Base-by-base conservation (phyloP, 2,888 invertebrate genomes). In the Steinernema carpocapsae region DNA sequence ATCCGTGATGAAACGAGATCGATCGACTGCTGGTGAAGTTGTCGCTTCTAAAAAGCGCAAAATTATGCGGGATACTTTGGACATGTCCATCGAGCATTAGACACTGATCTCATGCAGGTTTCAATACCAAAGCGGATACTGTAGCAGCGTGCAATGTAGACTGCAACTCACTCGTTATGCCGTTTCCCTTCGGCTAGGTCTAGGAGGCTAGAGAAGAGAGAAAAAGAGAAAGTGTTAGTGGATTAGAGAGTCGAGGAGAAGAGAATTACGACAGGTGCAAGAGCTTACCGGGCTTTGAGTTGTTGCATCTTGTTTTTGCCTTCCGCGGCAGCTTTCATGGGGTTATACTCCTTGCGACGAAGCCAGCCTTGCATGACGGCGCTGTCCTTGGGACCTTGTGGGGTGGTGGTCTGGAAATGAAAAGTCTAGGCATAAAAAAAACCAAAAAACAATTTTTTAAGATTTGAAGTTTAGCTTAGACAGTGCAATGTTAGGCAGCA, bases 361-460 rank as follows among this genome's bases (percentile, higher is more conserved):
- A 95, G 94, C 96, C 96, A 97, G 90, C 95, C 95, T 88, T 94
- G 94, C 90, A 94, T 92, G 87, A 94, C 93, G 10, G 92, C 92
- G 88, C 94, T 94, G 88, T 92, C 92, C 59, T 59, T 72, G 37
- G 72, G 37, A 7, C 26, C n/a, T 12, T 76, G 37, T n/a, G 22
- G 7, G 6, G 45, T 19, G 37, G 7, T 3, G 46, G 42, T 71
- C 46, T 71, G 46, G 22, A 71, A 37, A 64, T n/a, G n/a, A n/a
- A 10, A 19, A 56, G 22, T 56, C 12, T 17, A 17, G 19, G 56
- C 10, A 22, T 56, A 10, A 19, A 10, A 17, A 10, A 56, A 19
- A 56, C 10, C n/a, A n/a, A n/a, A n/a, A n/a, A n/a, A n/a, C n/a
- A n/a, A n/a, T n/a, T n/a, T n/a, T n/a, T n/a, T n/a, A n/a, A n/a